Evolutionary conservation across 2,888 invertebrate species (phyloP).

Genomic region (Mythimna loreyi): DNA sequence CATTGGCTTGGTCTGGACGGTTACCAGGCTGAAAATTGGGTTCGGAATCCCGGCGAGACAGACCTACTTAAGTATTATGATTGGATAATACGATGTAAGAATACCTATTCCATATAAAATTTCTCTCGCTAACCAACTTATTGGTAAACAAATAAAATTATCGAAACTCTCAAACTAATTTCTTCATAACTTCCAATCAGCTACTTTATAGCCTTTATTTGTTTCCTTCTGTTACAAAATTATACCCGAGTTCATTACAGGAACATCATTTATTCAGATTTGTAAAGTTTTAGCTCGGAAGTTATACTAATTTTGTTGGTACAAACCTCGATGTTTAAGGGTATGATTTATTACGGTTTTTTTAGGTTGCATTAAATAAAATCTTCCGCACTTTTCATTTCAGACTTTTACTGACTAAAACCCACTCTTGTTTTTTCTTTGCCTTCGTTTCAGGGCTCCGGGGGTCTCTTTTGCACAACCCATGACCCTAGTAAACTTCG

Average conservation of each 20-base stretch:
- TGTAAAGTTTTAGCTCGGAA: not conserved
- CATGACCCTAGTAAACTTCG: too few relatives aligned
- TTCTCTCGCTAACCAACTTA: slow-evolving; percentile 10
- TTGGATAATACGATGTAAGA: slow-evolving; percentile 11
- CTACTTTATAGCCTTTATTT: not conserved
- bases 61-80: not conserved
- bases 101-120: slow-evolving; percentile 18
- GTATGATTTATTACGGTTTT: not conserved
- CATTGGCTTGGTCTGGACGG: too few relatives aligned
- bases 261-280: slow-evolving; percentile 11
- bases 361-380: too few relatives aligned
- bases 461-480: too few relatives aligned
- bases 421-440: too few relatives aligned
- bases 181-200: slow-evolving; percentile 15
- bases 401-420: too few relatives aligned
- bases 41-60: too few relatives aligned
- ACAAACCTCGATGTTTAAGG: not conserved
- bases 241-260: slow-evolving; percentile 2
- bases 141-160: not conserved
- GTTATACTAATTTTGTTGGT: slow-evolving; percentile 3
- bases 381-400: too few relatives aligned
- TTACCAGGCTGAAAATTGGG: too few relatives aligned
- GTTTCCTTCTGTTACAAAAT: slow-evolving; percentile 1
- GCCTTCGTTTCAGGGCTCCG: too few relatives aligned
- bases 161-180: not conserved